Base-by-base conservation (phyloP, 1,140 invertebrate genomes). In the Coboldia fuscipes region DNA sequence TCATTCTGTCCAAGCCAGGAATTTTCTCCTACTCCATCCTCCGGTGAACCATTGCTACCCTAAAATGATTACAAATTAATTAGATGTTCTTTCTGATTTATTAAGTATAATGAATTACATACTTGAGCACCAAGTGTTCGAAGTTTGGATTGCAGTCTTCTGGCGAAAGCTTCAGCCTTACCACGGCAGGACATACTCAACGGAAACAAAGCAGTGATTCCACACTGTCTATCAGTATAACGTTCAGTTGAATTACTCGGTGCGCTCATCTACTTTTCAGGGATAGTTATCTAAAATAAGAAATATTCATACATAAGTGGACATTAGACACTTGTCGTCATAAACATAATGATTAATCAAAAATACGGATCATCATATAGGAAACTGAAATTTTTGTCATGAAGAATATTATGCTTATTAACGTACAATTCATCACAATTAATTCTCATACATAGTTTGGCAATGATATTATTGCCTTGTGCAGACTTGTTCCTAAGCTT, bases 151-250 rank as follows among this genome's bases (percentile, higher is more conserved):
- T 80, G 76, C 34, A 83, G 58, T 43, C 72, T 69, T 36, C 74
- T 60, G 30, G 79, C 78, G 46, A 83, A 79, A 26, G 75, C 73
- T 48, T 80, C 78, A 13, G 77, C 77, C 34, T 75, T 62, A 20
- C 72, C 72, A 28, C 76, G 65, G 49, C 77, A 83, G 49, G 73
- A 79, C 63, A 73, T 73, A 34, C 51, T 48, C 41, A 55, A 41
- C 37, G 52, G 51, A 45, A 54, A 48, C 22, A 54, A 47, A 31
- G 48, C 47, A 22, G 50, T 42, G 40, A 53, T 43, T 42, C 51
- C 51, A 45, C 51, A 53, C 38, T 46, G 47, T 38, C 42, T 41
- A 45, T 53, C 48, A 43, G 47, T 47, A n/a, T n/a, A n/a, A n/a
- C n/a, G n/a, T 35, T 50, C 28, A 42, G 51, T 43, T 41, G 47